Base-by-base conservation (phyloP, 2,888 invertebrate species). In the Tipula confusa region DNA sequence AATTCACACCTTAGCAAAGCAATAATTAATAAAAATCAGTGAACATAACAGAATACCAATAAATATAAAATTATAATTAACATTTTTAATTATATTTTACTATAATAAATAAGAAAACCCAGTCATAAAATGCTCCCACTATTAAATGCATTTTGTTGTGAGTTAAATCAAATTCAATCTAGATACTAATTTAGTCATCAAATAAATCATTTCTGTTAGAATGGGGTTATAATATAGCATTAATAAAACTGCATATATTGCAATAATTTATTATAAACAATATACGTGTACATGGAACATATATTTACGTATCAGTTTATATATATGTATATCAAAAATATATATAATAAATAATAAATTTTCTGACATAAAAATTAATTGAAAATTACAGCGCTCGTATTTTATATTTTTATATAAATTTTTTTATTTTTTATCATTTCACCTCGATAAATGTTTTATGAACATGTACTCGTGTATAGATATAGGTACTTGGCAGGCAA, bases 361-460 rank as follows among this genome's bases (percentile, higher is more conserved):
- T 64, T 64, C 64, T 64, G 64, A 64, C 64, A 64, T 64, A 64
- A 64, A 64, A 64, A 64, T 64, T 64, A 64, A 64, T 64, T 64
- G 64, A 64, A 64, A 64, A 64, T 64, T 64, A 64, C 64, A 64
- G 64, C 64, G 64, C 64, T 64, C 64, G 24, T 64, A 64, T 64
- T 64, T 64, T 64, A 64, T 24, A 43, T 43, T 43, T 43, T 43
- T 15, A 6, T 43, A 43, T 24, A 24, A 64, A 64, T 9, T 2
- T n/a, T n/a, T n/a, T n/a, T n/a, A n/a, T 64, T 64, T 64, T 64
- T 64, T 64, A 64, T 64, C 24, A 64, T 64, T 64, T 64, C 24
- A 64, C 64, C 64, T 64, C 64, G 64, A 64, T 64, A 64, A 64
- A 64, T 64, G 64, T 64, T 64, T 64, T 64, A 64, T 43, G 3